A percentile compares a stretch with the other conserved stretches of the same genome.
Conservation (phyloP, 2,888 invertebrate genomes). For the Nomada flava region DNA sequence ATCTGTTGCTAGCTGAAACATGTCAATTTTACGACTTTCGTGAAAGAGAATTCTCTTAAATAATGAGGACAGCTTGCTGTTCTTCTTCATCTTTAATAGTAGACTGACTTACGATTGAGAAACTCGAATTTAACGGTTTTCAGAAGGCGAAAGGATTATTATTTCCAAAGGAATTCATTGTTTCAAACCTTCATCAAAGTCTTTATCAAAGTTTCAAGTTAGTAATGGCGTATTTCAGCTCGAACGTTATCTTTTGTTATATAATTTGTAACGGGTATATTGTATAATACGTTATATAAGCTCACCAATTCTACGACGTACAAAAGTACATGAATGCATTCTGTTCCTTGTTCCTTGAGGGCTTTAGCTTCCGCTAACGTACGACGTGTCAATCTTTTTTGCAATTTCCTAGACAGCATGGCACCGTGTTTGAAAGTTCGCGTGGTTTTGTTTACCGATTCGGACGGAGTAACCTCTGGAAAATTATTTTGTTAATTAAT, state of each 20-base stretch:
- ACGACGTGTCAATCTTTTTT: slow-evolving; percentile 90
- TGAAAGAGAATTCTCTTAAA: too few species aligned
- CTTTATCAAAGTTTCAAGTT: too few species aligned
- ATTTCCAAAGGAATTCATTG: too few species aligned
- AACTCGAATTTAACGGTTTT: too few species aligned
- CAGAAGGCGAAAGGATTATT: too few species aligned
- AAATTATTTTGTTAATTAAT: slow-evolving; percentile 1
- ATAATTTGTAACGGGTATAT: too few species aligned
- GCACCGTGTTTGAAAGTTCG: slow-evolving; percentile 93
- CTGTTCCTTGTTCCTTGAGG: slow-evolving; percentile 90
- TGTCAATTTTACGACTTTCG: neutral
- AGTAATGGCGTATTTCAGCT: too few species aligned
- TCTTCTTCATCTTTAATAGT: too few species aligned
- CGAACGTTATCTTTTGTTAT: neutral
- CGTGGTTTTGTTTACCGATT: slow-evolving; percentile 87
- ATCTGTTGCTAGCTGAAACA: slow-evolving; percentile 89
- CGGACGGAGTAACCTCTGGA: slow-evolving; percentile 76
- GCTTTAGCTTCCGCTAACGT: slow-evolving; percentile 93
- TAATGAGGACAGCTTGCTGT: too few species aligned
- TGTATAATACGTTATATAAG: too few species aligned
- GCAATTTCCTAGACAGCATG: slow-evolving; percentile 90
- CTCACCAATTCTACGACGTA: slow-evolving; percentile 92
- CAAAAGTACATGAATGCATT: slow-evolving; percentile 90
- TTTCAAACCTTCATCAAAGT: too few species aligned
- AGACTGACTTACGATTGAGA: too few species aligned